phyloP scores from a whole-genome alignment of 2,888 invertebrate genomes.

The Agapostemon virescens region DNA sequence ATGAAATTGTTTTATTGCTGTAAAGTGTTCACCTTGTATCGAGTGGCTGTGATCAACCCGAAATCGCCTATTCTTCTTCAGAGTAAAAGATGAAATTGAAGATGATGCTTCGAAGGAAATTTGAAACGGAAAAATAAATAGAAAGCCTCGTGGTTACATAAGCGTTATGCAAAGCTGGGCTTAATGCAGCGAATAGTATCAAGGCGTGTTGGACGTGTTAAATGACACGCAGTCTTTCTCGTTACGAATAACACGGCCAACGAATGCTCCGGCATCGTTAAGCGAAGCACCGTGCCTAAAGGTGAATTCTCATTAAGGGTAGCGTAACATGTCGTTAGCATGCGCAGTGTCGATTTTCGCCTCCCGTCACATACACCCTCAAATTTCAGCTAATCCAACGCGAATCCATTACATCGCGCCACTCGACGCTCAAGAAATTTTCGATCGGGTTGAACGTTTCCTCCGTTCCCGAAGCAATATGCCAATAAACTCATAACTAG shows the following conservation, averaged over 20 bases:
- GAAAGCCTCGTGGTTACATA: slow-evolving; percentile 7
- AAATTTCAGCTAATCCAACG: slow-evolving; percentile 41
- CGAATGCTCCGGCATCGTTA: slow-evolving; percentile 41
- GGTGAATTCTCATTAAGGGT: slow-evolving; percentile 52
- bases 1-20: not conserved
- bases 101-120: not conserved
- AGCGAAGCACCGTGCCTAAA: slow-evolving; percentile 42
- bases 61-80: not conserved
- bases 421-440: slow-evolving; percentile 16
- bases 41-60: too few relatives aligned
- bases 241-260: slow-evolving; percentile 31
- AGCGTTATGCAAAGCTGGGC: slow-evolving; percentile 35
- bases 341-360: slow-evolving; percentile 43
- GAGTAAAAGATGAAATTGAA: not conserved
- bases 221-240: slow-evolving; percentile 43
- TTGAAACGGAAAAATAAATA: not conserved
- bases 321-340: slow-evolving; percentile 47
- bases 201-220: slow-evolving; percentile 35
- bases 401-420: slow-evolving; percentile 34
- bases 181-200: slow-evolving; percentile 20
- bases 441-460: slow-evolving; percentile 5
- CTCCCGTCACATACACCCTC: slow-evolving; percentile 37
- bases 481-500: not conserved
- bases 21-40: not conserved
- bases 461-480: not conserved